A percentile compares a stretch with the other conserved stretches of the same genome.
Conservation (phyloP, 2,888 invertebrate genomes). For the Andrena camellia region DNA sequence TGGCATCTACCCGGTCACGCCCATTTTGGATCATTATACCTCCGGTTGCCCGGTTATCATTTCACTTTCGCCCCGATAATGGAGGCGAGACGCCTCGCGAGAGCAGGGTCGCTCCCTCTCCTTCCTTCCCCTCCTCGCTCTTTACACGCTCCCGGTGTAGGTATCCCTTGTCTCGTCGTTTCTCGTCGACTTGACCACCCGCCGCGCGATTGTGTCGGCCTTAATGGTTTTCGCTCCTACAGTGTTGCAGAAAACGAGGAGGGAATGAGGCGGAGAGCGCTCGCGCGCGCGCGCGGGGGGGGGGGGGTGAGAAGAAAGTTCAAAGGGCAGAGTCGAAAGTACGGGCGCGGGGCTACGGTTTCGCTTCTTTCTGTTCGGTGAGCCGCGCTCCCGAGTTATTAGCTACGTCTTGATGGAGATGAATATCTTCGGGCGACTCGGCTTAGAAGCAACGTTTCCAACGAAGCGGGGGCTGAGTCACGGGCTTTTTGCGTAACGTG, state of each 20-base stretch:
- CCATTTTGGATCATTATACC: conserved; percentile 76
- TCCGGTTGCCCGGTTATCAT: conserved; percentile 78
- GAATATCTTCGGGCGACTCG: conserved; percentile 51
- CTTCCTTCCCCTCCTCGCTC: background rate
- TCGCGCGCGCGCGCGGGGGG: too few relatives aligned
- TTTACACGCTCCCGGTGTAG: conserved; percentile 6
- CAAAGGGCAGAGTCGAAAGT: conserved; percentile 57
- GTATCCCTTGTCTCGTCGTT: conserved; percentile 16
- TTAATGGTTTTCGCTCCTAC: conserved; percentile 73
- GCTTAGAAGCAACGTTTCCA: conserved; percentile 37
- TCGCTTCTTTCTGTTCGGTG: conserved; percentile 56
- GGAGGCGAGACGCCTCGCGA: conserved; percentile 49
- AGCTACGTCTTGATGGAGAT: conserved; percentile 57
- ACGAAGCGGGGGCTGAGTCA: conserved; percentile 36
- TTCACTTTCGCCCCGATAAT: conserved; percentile 77
- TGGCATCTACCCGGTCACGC: conserved; percentile 79
- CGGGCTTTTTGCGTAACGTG: conserved; percentile 5
- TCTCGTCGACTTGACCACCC: conserved; percentile 70
- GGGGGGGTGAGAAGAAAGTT: conserved; percentile 46
- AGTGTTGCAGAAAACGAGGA: conserved; percentile 51
- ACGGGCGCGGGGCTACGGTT: conserved; percentile 24
- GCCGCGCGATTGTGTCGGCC: conserved; percentile 78
- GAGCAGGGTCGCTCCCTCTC: background rate
- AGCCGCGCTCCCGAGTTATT: conserved; percentile 57
- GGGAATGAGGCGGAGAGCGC: conserved; percentile 2